These are phyloP conservation scores for Trachurus trachurus DNA, from an alignment of 2,797 vertebrate genomes.

Conservation along the genomic window DNA sequence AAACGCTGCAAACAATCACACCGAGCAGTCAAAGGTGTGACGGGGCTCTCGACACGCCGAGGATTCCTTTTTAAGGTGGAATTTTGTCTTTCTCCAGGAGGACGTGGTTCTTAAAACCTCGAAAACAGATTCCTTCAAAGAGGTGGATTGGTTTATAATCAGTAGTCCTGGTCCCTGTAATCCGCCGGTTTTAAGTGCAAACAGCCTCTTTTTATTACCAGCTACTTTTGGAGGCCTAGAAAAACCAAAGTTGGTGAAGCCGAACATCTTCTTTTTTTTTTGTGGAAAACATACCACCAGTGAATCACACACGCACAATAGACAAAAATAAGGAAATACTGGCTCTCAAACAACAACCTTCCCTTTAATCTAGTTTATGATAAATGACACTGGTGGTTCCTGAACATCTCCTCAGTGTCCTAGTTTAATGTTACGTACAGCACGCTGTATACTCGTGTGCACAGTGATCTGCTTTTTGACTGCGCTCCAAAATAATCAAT, in stretches of 20 bases:
- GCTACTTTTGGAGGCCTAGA: not conserved
- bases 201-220: not conserved
- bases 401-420: too few species aligned
- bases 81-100: not conserved
- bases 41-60: not conserved
- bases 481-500: too few species aligned
- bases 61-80: constrained; percentile 1
- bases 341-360: not conserved
- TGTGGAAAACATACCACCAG: not conserved
- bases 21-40: not conserved
- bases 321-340: not conserved
- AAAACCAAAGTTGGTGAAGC: not conserved
- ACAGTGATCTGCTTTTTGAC: too few species aligned
- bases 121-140: not conserved
- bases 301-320: not conserved
- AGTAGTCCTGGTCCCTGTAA: not conserved
- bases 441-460: too few species aligned
- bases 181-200: not conserved
- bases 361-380: constrained; percentile 2
- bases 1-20: not conserved
- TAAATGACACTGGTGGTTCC: not conserved
- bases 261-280: not conserved
- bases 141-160: not conserved
- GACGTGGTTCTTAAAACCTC: not conserved
- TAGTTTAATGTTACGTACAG: too few species aligned